phyloP scores from a whole-genome alignment of 92 coral and sea anemone genomes.

The Virgularia gustaviana region DNA sequence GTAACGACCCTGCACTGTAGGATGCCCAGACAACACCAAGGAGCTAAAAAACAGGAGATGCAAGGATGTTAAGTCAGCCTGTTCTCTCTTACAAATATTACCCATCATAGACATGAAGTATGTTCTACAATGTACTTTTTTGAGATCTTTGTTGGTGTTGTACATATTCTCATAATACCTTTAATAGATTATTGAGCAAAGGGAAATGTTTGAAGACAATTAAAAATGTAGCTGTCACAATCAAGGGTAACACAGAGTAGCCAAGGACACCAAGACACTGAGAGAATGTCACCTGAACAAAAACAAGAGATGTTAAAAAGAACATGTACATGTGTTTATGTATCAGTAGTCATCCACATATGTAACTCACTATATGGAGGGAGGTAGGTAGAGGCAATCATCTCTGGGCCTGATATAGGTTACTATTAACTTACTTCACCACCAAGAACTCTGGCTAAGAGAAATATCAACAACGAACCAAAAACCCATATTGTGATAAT shows the following conservation, averaged over 20 bases:
- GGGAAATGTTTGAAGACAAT: constrained; percentile 78
- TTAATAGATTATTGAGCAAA: constrained; percentile 57
- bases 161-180: no score
- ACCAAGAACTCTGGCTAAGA: constrained; percentile 91
- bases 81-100: not conserved
- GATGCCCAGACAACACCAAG: constrained; percentile 99
- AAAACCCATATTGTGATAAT: constrained; percentile 94
- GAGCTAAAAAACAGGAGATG: constrained; percentile 45
- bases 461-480: constrained; percentile 81
- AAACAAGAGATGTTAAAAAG: not conserved
- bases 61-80: not conserved
- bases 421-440: no score
- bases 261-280: constrained; percentile 99
- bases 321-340: not conserved
- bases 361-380: no score
- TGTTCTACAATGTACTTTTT: no score
- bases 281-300: constrained; percentile 77
- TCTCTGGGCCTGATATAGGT: no score
- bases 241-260: constrained; percentile 84
- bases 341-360: not conserved
- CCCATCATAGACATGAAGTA: not conserved
- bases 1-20: constrained; percentile 95
- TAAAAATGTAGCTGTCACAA: constrained; percentile 76
- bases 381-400: no score
- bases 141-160: no score